Evolutionary conservation across 1,140 invertebrate species (phyloP), one percentile per base, ranked within the genome.

Genomic region (Latrodectus geometricus): DNA sequence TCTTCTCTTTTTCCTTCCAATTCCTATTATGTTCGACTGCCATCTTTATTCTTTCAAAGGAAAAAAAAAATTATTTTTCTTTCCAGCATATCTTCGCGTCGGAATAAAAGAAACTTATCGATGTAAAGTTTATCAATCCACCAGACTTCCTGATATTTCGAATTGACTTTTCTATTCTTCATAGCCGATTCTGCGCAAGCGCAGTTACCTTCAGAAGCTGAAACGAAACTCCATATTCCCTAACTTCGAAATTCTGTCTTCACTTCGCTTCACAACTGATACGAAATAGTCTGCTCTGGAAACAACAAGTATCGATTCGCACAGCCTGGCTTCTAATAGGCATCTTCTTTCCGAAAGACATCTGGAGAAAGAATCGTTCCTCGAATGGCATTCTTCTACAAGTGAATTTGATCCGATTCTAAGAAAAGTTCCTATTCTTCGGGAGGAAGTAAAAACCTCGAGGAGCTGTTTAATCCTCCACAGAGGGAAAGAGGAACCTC

Each of bases 81-180:
- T 35, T 35, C 35, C 35, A 35, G 5, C 35, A 35, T 35, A 35
- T 35, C 35, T 35, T 35, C 35, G 35, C 35, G 35, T 61, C 54
- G 11, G 8, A 61, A 61, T 14, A 61, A 61, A 61, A 61, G 54
- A 61, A 17, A 11, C 54, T 61, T 61, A 61, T 61, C 17, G 54
- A 61, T 61, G 17, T 61, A 11, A 61, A 61, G 54, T 61, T 61
- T 61, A 17, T 61, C 54, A 61, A 61, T 74, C 35, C 23, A 68
- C 65, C 20, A 61, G 49, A 77, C 54, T 77, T 77, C 77, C 21
- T 69, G 61, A 23, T 54, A 70, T 81, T 69, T 72, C 52, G 68
- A 81, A 81, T 72, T 81, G 50, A 81, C 65, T 81, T 66, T 81
- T 81, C 78, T 81, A 66, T 81, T 81, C 54, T 61, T 70, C 78